These are phyloP conservation scores for Pocillopora verrucosa DNA, from an alignment of 64 coral and sea anemone genomes.

Conservation along the genomic window DNA sequence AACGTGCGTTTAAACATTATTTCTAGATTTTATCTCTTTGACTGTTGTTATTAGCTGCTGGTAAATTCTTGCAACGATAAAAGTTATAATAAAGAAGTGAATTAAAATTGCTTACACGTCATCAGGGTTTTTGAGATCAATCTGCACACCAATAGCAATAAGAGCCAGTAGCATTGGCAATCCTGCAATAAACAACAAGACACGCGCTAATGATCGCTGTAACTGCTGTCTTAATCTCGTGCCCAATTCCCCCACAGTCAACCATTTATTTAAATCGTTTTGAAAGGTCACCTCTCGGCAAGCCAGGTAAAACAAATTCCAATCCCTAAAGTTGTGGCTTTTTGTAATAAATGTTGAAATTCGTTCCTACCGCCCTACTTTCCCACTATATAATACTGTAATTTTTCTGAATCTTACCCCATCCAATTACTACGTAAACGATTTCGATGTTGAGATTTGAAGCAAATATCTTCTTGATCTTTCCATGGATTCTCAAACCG, in stretches of 20 bases:
- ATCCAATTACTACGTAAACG: conserved; percentile 77
- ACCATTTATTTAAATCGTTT: no score
- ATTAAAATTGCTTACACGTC: conserved; percentile 12
- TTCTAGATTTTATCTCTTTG: no score
- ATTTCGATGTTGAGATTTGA: conserved; percentile 81
- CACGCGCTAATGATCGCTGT: not conserved
- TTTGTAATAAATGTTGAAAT: no score
- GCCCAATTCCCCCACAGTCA: no score
- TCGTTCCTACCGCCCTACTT: not conserved
- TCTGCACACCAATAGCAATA: conserved; percentile 60
- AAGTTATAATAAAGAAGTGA: not conserved
- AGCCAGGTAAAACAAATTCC: no score
- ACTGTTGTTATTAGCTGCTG: no score
- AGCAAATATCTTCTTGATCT: conserved; percentile 86
- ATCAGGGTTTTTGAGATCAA: conserved; percentile 26
- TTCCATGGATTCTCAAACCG: conserved; percentile 80
- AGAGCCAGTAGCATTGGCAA: conserved; percentile 49
- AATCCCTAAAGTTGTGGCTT: no score
- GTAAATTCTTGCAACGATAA: no score
- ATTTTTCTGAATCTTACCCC: conserved; percentile 37
- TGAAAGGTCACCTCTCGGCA: no score
- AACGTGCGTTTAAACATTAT: no score
- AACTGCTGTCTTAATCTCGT: not conserved
- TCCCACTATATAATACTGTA: not conserved
- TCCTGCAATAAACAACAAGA: conserved; percentile 18